Evolutionary conservation across 2,113 vertebrate species (phyloP), one percentile per base, ranked within the genome.

Genomic region (Phalacrocorax pelagicus): DNA sequence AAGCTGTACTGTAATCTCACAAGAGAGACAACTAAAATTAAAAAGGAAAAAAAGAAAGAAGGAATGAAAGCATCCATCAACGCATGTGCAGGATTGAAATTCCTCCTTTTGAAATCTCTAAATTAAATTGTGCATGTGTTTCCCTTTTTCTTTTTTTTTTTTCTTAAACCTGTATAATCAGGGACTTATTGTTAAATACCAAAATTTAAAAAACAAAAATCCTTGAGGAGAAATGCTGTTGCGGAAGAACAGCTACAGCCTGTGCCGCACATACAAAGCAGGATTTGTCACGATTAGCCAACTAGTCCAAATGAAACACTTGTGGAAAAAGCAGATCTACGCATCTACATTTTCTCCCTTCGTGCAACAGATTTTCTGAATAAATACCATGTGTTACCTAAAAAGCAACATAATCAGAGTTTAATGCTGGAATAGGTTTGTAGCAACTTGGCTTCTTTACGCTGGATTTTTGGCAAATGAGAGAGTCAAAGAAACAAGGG

Each of bases 161-260:
- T 49, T 52, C 27, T 77, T 16, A 46, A 52, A 62, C 3, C 27
- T 19, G 6, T 32, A 19, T 24, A 65, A 44, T 11, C 26, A 1
- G 17, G 17, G 36, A 34, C 18, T 70, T 63, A 24, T 6, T 83
- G 8, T 22, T 81, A 84, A 84, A 78, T 26, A 26, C 6, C 6
- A 46, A 82, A 36, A 40, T 23, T 32, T 78, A 2, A 62, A 55
- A 42, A 38, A 38, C 38, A 38, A 92, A 92, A 65, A 62, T 63
- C 21, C 21, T 47, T 2, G 0, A 66, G 77, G 59, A 72, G 47
- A 90, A 95, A 27, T 58, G 13, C 49, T 74, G 22, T 65, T 86
- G 49, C 34, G 24, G 62, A 94, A 95, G 81, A 97, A 84, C 38
- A 88, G 19, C 67, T 94, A 69, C 24, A 81, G 84, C 46, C 84